Base-by-base conservation (phyloP, 2,888 invertebrate genomes). In the Aleiodes testaceus region DNA sequence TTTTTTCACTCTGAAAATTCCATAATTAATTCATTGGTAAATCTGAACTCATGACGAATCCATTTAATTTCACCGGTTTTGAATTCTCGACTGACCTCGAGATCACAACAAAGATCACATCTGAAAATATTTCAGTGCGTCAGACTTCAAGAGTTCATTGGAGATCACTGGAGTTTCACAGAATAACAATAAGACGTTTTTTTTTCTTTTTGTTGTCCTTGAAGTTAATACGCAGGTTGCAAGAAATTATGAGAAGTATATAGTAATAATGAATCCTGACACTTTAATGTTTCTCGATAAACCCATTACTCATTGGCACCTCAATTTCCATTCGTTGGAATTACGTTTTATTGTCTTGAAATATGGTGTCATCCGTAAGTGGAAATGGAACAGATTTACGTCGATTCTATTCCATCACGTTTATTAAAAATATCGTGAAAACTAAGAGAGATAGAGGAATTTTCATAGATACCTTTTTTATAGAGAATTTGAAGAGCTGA, bases 91-190 rank as follows among this genome's bases (percentile, higher is more conserved):
- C 42, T n/a, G 59, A 59, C 59, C 59, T 59, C 59, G 59, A 59
- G 16, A 55, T 30, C 16, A 55, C 55, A 30, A 55, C 55, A 59
- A 59, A 59, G 59, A 59, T 59, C 59, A 59, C 42, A 59, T 59
- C 59, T 59, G 36, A 59, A 59, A 59, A 59, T 59, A 59, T 59
- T 59, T 42, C 36, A 59, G 42, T 59, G 59, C 59, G 59, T 59
- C 59, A 59, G 6, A 59, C 5, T 26, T 6, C 36, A 36, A 26
- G 53, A 26, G 59, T 59, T 42, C 59, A 59, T 42, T 42, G 16
- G 16, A 18, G 16, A 55, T 55, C 26, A 55, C 55, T 55, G 55
- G 30, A 30, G 14, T 16, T 49, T 49, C 49, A 16, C 16, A 49
- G 16, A 49, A 49, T 16, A 49, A 49, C 14, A 49, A 49, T n/a